Conservation (phyloP, 2,797 vertebrate species). For the Rhinichthys osculus region DNA sequence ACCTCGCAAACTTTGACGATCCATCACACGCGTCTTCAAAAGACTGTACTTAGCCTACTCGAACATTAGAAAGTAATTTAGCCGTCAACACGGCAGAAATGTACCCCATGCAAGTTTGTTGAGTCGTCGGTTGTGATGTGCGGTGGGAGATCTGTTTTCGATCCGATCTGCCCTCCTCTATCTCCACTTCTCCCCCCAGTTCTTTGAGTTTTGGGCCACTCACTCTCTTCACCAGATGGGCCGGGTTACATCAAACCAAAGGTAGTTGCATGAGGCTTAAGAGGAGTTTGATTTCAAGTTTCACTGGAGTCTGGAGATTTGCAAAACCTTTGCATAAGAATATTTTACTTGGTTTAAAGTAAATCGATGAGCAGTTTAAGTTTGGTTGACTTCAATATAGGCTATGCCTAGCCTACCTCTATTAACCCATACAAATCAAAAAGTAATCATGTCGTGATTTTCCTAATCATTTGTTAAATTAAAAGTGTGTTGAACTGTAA, state of each 20-base stretch:
- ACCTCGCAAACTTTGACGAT: constrained; percentile 75
- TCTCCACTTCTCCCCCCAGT: constrained; percentile 69
- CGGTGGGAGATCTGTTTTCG: constrained; percentile 80
- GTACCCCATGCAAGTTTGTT: constrained; percentile 51
- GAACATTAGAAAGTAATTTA: constrained; percentile 6
- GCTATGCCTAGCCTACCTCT: neutral
- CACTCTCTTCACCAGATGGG: constrained; percentile 82
- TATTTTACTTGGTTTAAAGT: neutral
- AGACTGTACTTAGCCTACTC: neutral
- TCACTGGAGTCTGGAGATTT: constrained; percentile 61
- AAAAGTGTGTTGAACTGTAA: neutral
- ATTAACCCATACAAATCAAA: neutral
- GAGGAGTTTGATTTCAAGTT: constrained; percentile 73
- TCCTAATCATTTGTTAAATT: too few relatives aligned
- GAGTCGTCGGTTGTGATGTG: constrained; percentile 66
- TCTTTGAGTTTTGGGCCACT: constrained; percentile 76
- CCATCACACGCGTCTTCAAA: constrained; percentile 69
- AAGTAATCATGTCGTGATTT: neutral
- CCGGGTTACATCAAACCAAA: constrained; percentile 73
- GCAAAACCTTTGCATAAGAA: neutral
- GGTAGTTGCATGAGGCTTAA: constrained; percentile 55
- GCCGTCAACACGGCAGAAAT: constrained; percentile 30
- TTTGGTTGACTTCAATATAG: neutral
- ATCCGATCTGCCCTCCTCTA: constrained; percentile 71
- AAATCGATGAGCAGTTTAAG: neutral